phyloP scores from a whole-genome alignment of 2,797 vertebrate species.

The Urosaurus nigricauda region DNA sequence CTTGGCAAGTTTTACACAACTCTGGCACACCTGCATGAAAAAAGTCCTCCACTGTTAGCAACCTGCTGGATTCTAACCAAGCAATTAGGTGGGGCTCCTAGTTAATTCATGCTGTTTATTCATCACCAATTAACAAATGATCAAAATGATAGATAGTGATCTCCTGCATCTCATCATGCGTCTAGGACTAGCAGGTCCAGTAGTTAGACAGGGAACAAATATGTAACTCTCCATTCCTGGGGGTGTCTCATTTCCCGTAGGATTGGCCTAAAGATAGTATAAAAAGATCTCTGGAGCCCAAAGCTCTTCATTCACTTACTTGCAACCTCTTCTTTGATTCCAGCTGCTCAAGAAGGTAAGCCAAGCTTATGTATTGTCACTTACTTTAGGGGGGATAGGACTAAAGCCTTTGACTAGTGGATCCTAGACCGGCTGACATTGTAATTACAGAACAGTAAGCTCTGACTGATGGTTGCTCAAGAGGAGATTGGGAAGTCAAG shows the following conservation, averaged over 20 bases:
- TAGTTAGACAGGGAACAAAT: conserved; percentile 21
- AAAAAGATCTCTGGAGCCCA: conserved; percentile 46
- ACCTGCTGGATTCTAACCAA: not conserved
- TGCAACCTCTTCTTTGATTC: accelerated
- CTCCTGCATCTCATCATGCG: conserved; percentile 13
- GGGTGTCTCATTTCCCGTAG: conserved; percentile 65
- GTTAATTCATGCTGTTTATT: accelerated
- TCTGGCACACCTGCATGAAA: not conserved
- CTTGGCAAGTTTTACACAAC: not conserved
- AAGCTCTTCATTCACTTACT: conserved; percentile 24
- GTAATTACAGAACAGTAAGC: not conserved
- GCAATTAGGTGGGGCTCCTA: not conserved
- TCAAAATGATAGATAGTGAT: conserved; percentile 6
- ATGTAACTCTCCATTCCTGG: conserved; percentile 61
- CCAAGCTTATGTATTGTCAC: accelerated
- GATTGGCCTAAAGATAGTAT: accelerated
- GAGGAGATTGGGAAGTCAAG: not conserved
- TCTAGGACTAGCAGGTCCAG: conserved; percentile 29
- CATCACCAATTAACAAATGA: not conserved
- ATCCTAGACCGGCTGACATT: not conserved
- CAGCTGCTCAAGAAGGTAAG: conserved; percentile 55
- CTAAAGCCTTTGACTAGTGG: not conserved
- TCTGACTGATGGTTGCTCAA: not conserved
- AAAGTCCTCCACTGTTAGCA: not conserved
- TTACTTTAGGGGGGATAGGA: not conserved